Conservation (phyloP, 2,797 vertebrate genomes). For the Platalea minor region DNA sequence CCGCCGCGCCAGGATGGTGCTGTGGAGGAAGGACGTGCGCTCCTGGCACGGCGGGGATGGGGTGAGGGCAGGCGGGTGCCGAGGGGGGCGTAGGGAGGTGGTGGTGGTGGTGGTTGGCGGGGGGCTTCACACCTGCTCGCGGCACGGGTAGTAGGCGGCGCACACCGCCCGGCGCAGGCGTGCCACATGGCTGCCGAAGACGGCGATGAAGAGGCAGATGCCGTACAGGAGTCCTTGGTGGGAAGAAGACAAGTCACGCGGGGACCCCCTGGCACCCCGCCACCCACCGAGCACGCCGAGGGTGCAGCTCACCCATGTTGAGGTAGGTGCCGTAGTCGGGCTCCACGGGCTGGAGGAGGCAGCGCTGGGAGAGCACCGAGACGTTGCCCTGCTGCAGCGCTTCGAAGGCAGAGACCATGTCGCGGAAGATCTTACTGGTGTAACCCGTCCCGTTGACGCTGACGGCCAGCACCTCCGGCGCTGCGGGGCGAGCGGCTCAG, state of each 20-base stretch:
- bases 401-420: constrained; percentile 81
- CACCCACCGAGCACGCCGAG: rapidly evolving
- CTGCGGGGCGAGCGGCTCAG: constrained; percentile 31
- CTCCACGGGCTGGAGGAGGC: constrained; percentile 75
- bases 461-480: constrained; percentile 72
- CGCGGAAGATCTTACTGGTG: constrained; percentile 81
- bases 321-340: constrained; percentile 71
- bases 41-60: constrained; percentile 61
- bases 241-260: rapidly evolving
- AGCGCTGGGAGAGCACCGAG: constrained; percentile 82
- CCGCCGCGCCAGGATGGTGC: constrained; percentile 79
- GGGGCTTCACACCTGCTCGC: constrained; percentile 78
- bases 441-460: constrained; percentile 81
- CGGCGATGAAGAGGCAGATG: constrained; percentile 73
- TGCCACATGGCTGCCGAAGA: constrained; percentile 74
- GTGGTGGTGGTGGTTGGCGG: too few relatives aligned
- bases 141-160: constrained; percentile 77
- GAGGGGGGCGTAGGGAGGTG: rapidly evolving
- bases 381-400: constrained; percentile 82
- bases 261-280: rapidly evolving
- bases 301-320: constrained; percentile 67
- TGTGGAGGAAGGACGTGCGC: constrained; percentile 80
- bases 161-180: constrained; percentile 80
- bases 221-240: constrained; percentile 83
- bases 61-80: neutral